Conservation (phyloP, 2,797 vertebrate genomes). For the Neoniphon sammara region DNA sequence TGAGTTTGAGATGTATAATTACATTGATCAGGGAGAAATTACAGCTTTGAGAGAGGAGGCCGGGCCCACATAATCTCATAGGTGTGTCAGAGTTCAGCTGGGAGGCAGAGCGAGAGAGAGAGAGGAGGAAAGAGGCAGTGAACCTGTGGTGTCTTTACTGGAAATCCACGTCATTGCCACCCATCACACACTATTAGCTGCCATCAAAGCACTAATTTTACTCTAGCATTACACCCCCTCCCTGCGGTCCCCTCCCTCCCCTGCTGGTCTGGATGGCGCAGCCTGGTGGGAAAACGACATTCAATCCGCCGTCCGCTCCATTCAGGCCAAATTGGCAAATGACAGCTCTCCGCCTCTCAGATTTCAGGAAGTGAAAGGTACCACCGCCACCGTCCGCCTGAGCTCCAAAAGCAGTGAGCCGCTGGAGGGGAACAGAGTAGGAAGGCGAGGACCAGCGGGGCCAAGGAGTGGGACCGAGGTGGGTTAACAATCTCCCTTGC, state of each 20-base stretch:
- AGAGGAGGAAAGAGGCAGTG: constrained; percentile 52
- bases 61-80: constrained; percentile 80
- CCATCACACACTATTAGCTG: constrained; percentile 88
- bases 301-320: constrained; percentile 87
- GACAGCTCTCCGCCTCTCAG: constrained; percentile 88
- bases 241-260: constrained; percentile 79
- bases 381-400: constrained; percentile 58
- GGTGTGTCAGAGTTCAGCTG: constrained; percentile 72
- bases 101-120: constrained; percentile 16
- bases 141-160: constrained; percentile 82
- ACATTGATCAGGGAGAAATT: constrained; percentile 85
- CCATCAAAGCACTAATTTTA: constrained; percentile 91
- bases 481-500: constrained; percentile 78
- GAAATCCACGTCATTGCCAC: constrained; percentile 85
- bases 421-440: constrained; percentile 33
- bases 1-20: constrained; percentile 81
- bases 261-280: constrained; percentile 84
- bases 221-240: constrained; percentile 87
- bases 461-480: constrained; percentile 56
- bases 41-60: constrained; percentile 79
- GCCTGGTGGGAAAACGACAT: constrained; percentile 94
- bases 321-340: constrained; percentile 92
- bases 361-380: constrained; percentile 85
- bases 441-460: constrained; percentile 48
- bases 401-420: constrained; percentile 52